A percentile compares a stretch with the other conserved stretches of the same genome.
These are phyloP conservation scores for Notolepis coatsorum DNA, from an alignment of 2,797 vertebrate genomes.

Conservation along the genomic window DNA sequence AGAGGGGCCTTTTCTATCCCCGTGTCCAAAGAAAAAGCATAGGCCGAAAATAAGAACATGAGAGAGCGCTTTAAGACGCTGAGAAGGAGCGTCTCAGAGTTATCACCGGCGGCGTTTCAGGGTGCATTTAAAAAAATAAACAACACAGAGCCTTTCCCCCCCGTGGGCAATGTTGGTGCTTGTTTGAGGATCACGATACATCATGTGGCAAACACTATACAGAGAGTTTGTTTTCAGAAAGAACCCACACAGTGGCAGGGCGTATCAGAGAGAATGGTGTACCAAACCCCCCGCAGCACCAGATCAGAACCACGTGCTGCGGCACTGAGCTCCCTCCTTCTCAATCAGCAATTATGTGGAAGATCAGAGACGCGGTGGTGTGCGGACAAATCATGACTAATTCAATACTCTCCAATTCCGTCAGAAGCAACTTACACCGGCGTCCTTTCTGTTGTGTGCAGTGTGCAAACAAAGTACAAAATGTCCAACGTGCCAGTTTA, in stretches of 20 bases:
- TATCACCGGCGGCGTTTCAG: slow-evolving; percentile 44
- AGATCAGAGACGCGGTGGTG: slow-evolving; percentile 48
- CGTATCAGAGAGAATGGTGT: slow-evolving; percentile 70
- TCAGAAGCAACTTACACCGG: slow-evolving; percentile 39
- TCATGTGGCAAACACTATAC: slow-evolving; percentile 60
- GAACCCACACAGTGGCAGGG: slow-evolving; percentile 63
- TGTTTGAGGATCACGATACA: slow-evolving; percentile 69
- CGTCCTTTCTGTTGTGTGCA: slow-evolving; percentile 43
- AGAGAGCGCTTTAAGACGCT: slow-evolving; percentile 18
- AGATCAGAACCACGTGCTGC: slow-evolving; percentile 67
- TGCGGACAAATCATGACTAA: slow-evolving; percentile 51
- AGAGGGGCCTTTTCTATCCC: slow-evolving; percentile 37
- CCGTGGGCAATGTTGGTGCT: slow-evolving; percentile 65
- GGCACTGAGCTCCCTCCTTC: slow-evolving; percentile 40
- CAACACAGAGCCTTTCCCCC: slow-evolving; percentile 57
- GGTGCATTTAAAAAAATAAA: slow-evolving; percentile 63
- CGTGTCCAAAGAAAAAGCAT: slow-evolving; percentile 53
- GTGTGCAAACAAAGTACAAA: slow-evolving; percentile 56
- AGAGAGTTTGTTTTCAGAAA: slow-evolving; percentile 57
- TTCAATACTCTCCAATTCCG: slow-evolving; percentile 53
- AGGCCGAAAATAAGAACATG: slow-evolving; percentile 4
- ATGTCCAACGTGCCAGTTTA: slow-evolving; percentile 29
- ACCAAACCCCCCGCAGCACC: slow-evolving; percentile 66
- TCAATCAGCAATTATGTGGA: slow-evolving; percentile 45
- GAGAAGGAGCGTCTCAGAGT: slow-evolving; percentile 32